Evolutionary conservation across 2,797 vertebrate genomes (phyloP).

Genomic region (Anguilla obscura): DNA sequence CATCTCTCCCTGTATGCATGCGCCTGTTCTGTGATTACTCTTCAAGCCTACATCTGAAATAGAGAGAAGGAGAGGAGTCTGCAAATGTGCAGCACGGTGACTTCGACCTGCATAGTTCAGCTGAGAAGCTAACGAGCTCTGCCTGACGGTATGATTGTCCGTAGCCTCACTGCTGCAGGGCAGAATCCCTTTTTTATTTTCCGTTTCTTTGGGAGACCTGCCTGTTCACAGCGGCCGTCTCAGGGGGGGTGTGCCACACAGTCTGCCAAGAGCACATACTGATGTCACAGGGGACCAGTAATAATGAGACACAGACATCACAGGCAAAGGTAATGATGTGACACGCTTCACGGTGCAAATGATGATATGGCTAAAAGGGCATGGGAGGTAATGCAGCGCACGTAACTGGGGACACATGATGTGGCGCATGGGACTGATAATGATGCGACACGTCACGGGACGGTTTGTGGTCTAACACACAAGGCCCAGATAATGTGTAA

Average conservation of each 20-base stretch:
- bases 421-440: neutral
- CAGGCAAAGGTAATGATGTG: neutral
- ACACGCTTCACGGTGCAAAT: neutral
- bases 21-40: neutral
- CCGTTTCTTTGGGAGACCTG: neutral
- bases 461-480: neutral
- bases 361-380: neutral
- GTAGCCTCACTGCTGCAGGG: neutral
- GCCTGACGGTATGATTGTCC: no score
- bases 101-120: neutral
- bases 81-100: neutral
- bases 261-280: neutral
- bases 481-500: neutral
- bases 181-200: neutral
- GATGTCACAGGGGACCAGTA: constrained; percentile 10
- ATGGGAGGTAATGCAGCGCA: neutral
- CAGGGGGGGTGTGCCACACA: neutral
- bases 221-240: neutral
- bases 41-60: neutral
- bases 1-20: neutral
- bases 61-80: neutral
- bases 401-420: neutral
- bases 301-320: neutral
- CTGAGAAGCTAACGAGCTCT: neutral
- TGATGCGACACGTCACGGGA: neutral